phyloP scores from a whole-genome alignment of 2,888 invertebrate species.

The Oxytorus armatus region DNA sequence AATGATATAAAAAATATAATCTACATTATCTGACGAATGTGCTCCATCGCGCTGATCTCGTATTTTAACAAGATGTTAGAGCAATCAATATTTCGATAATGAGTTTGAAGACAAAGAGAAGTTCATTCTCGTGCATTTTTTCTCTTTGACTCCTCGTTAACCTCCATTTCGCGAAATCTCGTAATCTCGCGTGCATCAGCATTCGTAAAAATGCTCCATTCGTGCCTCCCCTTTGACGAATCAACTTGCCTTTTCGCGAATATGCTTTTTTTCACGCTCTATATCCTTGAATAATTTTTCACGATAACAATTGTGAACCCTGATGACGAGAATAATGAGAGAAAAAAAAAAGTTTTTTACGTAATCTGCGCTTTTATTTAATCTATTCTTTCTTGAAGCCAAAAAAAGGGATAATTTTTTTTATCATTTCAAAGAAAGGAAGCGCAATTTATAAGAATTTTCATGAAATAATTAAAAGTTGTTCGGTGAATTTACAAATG shows the following conservation, averaged over 20 bases:
- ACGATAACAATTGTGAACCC: neutral
- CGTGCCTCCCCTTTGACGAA: slow-evolving; percentile 25
- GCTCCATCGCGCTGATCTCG: neutral
- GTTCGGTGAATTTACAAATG: no score
- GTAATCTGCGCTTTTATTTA: no score
- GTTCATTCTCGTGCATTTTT: neutral
- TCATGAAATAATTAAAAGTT: no score
- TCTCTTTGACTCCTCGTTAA: slow-evolving; percentile 16
- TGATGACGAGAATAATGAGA: no score
- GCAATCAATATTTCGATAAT: neutral
- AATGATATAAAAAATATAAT: no score
- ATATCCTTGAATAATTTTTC: neutral
- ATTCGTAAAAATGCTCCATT: slow-evolving; percentile 4
- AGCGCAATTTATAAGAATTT: no score
- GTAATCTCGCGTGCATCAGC: slow-evolving; percentile 41
- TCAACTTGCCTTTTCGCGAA: slow-evolving; percentile 1
- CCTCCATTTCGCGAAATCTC: slow-evolving; percentile 12
- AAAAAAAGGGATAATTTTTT: no score
- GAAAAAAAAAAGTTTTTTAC: no score
- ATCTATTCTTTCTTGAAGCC: no score
- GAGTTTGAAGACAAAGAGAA: neutral
- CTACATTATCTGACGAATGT: no score
- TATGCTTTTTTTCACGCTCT: slow-evolving; percentile 4
- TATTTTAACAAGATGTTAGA: slow-evolving; percentile 3
- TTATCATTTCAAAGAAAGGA: no score